phyloP scores from a whole-genome alignment of 2,797 vertebrate genomes.

The Xiphorhynchus erythropygius region DNA sequence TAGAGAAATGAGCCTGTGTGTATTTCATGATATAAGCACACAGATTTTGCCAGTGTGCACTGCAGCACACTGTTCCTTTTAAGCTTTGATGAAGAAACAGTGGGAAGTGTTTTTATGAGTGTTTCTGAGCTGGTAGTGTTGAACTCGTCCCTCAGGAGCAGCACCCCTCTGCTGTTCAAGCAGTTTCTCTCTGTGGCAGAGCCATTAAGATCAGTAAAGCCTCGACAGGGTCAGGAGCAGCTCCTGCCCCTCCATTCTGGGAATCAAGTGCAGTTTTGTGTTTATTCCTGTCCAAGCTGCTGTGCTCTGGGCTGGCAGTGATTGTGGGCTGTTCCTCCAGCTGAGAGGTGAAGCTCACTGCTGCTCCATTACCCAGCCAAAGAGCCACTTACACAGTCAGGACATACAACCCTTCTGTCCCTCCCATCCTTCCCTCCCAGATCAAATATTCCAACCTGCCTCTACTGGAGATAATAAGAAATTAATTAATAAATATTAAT shows the following conservation, averaged over 20 bases:
- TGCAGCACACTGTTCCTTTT: not conserved
- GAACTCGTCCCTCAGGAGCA: slow-evolving; percentile 4
- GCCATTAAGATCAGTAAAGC: slow-evolving; percentile 31
- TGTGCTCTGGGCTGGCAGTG: not conserved
- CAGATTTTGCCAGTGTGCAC: not conserved
- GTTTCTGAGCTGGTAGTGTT: slow-evolving; percentile 18
- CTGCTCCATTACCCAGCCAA: slow-evolving; percentile 25
- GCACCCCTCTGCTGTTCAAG: not conserved
- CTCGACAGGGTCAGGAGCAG: not conserved
- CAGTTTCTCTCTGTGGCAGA: slow-evolving; percentile 31
- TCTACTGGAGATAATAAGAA: not conserved
- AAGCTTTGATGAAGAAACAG: slow-evolving; percentile 15
- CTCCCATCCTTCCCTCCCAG: not conserved
- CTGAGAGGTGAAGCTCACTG: not conserved
- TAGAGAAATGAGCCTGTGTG: not conserved
- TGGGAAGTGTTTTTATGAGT: slow-evolving; percentile 24
- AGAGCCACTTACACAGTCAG: not conserved
- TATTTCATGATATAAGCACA: not conserved
- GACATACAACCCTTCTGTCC: not conserved
- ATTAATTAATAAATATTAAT: not conserved
- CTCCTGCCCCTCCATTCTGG: not conserved
- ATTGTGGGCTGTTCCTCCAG: not conserved
- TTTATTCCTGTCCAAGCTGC: not conserved
- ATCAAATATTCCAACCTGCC: not conserved
- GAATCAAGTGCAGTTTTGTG: not conserved